Base-by-base conservation (phyloP, 2,888 invertebrate species). In the Dicranocentrus wangi region DNA sequence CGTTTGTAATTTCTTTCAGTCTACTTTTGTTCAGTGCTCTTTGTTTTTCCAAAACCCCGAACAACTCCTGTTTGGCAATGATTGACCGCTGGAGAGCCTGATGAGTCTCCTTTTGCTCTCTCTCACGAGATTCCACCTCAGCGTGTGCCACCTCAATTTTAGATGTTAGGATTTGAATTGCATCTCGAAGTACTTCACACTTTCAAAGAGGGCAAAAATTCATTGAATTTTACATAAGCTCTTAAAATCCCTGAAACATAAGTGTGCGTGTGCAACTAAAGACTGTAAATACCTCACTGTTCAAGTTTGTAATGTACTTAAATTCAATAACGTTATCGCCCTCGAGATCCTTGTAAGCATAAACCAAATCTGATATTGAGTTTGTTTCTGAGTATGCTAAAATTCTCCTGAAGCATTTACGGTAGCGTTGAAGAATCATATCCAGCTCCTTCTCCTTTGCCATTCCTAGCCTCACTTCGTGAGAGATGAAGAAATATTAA, bases 291-390 rank as follows among this genome's bases (percentile, higher is more conserved):
- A 87, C 88, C 86, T 95, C 94, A 53, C 92, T 93, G 88, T 96
- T 96, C 78, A 97, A 91, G 88, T 96, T 95, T 88, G 95, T 96
- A 47, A 97, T 94, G 88, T 95, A 96, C 89, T 93, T 95, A 88
- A 97, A 97, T 0, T 95, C 91, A 0, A 96, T 95, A 88, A 96
- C 97, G 90, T 97, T 97, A 88, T 95, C 94, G 86, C 95, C 95
- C 88, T 97, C 97, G 81, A 94, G 93, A 39, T 93, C 28, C 2
- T 69, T 65, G 47, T 69, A 81, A 3, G 15, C 32, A 17, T 81
- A 58, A 13, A 84, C 60, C 13, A 85, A 71, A 5, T 73, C 66
- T 10, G 81, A 65, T 15, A 84, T 76, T n/a, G 82, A 81, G 1
- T 63, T 53, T 5, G 82, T 75, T 1, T 76, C 21, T n/a, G 85